Evolutionary conservation across 2,888 invertebrate genomes (phyloP).

Genomic region (Euplagia quadripunctaria): DNA sequence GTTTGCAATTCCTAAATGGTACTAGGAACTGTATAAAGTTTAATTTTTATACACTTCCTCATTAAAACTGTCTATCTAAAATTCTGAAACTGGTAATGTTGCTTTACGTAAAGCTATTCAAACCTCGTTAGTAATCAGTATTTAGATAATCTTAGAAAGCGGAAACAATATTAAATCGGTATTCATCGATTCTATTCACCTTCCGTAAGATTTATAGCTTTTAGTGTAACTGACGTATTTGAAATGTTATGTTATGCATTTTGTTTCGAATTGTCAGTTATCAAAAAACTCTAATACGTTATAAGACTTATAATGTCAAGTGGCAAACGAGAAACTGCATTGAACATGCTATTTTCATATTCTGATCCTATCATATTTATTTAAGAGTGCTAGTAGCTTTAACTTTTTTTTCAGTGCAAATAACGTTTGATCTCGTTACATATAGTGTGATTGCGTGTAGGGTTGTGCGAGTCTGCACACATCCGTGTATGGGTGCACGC

Average conservation of each 20-base stretch:
- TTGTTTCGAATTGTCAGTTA: too few relatives aligned
- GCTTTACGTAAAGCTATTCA: not conserved
- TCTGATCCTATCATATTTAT: not conserved
- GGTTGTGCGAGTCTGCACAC: conserved; percentile 11
- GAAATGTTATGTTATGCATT: too few relatives aligned
- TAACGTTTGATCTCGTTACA: conserved; percentile 9
- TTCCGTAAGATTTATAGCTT: not conserved
- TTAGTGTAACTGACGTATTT: not conserved
- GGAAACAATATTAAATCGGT: not conserved
- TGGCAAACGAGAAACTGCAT: too few relatives aligned
- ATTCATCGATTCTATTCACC: not conserved
- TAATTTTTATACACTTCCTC: too few relatives aligned
- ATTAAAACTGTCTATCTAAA: not conserved
- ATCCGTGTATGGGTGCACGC: conserved; percentile 66
- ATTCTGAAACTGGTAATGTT: not conserved
- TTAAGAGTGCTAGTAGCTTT: not conserved
- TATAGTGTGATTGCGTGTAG: conserved; percentile 9
- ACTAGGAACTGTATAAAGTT: too few relatives aligned
- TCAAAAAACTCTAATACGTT: too few relatives aligned
- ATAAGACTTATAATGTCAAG: too few relatives aligned
- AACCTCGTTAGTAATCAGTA: not conserved
- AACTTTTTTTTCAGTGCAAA: conserved; percentile 23
- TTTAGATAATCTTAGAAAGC: not conserved
- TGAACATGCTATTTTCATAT: too few relatives aligned
- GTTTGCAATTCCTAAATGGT: too few relatives aligned